Evolutionary conservation across 1,140 invertebrate species (phyloP).

Genomic region (Drosophila kohkoa): DNA sequence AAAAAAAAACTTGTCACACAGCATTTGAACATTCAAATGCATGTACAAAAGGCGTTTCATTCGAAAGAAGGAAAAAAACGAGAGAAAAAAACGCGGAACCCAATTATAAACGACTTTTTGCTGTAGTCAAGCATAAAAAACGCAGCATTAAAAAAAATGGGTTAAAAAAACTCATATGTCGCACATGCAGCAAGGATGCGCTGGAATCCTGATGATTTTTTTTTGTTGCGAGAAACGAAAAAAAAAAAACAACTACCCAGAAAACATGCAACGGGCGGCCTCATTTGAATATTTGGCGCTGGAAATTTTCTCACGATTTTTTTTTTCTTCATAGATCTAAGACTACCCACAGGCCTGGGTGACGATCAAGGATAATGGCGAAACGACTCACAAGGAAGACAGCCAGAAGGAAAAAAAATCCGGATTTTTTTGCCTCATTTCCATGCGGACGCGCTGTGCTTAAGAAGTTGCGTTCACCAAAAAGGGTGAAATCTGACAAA

Average conservation of each 20-base stretch:
- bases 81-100: conserved; percentile 32
- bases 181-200: conserved; percentile 64
- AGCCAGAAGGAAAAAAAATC: conserved; percentile 68
- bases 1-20: conserved; percentile 73
- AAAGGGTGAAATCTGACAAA: conserved; percentile 64
- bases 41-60: conserved; percentile 43
- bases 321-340: conserved; percentile 55
- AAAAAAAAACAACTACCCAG: conserved; percentile 56
- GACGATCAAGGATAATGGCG: conserved; percentile 75
- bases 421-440: conserved; percentile 83
- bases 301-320: conserved; percentile 80
- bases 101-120: conserved; percentile 81
- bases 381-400: conserved; percentile 50
- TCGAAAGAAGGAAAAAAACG: conserved; percentile 57
- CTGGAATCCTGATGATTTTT: conserved; percentile 55
- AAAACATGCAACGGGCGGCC: conserved; percentile 68
- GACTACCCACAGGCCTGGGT: conserved; percentile 61
- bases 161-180: conserved; percentile 57
- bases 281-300: conserved; percentile 79
- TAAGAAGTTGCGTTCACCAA: conserved; percentile 39
- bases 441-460: conserved; percentile 72
- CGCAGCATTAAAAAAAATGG: conserved; percentile 65
- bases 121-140: conserved; percentile 81
- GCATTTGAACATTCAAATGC: conserved; percentile 52
- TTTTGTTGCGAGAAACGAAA: conserved; percentile 24